A percentile compares a stretch with the other conserved stretches of the same genome.
These are phyloP conservation scores for Eristalis tenax DNA, from an alignment of 2,888 invertebrate genomes.

Conservation along the genomic window DNA sequence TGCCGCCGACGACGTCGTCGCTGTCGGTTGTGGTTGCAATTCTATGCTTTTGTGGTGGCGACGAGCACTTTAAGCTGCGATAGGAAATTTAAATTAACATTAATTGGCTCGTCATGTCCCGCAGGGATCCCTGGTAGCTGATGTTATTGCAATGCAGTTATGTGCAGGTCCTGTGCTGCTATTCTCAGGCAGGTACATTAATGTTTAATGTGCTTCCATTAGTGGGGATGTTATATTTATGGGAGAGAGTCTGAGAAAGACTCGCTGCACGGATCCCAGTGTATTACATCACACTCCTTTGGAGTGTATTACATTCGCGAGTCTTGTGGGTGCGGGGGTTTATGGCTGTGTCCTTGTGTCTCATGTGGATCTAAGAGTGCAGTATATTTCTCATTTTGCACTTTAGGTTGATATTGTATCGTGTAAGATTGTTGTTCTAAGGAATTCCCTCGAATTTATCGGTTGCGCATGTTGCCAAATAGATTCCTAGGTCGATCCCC, in stretches of 20 bases:
- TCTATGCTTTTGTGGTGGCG: neutral
- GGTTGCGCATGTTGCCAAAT: neutral
- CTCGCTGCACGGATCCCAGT: neutral
- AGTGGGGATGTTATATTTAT: conserved; percentile 36
- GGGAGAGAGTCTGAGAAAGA: neutral
- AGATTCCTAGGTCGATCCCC: neutral
- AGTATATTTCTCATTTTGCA: neutral
- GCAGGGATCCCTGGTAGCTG: conserved; percentile 29
- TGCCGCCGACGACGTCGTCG: neutral
- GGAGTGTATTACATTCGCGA: neutral
- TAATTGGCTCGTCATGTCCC: conserved; percentile 44
- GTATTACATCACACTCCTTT: neutral
- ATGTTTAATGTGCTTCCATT: conserved; percentile 62
- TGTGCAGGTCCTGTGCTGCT: conserved; percentile 36
- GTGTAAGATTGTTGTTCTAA: neutral
- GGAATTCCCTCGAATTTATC: neutral
- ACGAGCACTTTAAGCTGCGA: conserved; percentile 42
- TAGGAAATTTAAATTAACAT: conserved; percentile 59
- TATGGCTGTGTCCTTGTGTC: neutral
- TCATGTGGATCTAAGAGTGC: neutral
- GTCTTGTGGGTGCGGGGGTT: neutral
- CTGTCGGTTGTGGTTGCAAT: neutral
- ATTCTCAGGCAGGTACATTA: conserved; percentile 28
- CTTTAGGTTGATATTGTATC: neutral
- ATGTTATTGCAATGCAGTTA: conserved; percentile 42